These are phyloP conservation scores for Kryphioiulus occultus DNA, from an alignment of 2,888 invertebrate species.

Conservation along the genomic window DNA sequence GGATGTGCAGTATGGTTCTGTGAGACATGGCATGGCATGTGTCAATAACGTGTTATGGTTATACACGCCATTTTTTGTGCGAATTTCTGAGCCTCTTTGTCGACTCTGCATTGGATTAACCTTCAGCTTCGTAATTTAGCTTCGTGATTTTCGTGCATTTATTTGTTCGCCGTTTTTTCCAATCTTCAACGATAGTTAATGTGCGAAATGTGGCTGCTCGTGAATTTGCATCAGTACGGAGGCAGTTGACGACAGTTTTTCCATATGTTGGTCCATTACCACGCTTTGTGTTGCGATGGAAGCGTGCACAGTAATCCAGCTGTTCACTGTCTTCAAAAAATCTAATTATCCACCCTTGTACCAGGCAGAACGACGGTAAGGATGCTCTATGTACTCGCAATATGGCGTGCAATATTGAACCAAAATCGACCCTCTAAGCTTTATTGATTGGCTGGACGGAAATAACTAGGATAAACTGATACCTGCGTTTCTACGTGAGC, in stretches of 20 bases:
- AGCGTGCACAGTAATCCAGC: conserved; percentile 43
- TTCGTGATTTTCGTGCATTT: background rate
- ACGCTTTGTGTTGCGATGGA: conserved; percentile 2
- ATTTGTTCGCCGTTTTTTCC: background rate
- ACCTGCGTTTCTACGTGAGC: background rate
- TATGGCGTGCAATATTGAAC: background rate
- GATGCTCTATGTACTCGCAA: background rate
- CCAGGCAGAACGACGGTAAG: conserved; percentile 49
- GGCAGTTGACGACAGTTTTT: background rate
- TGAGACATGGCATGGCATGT: background rate
- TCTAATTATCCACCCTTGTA: conserved; percentile 50
- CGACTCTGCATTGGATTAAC: background rate
- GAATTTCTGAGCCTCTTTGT: background rate
- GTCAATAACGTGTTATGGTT: background rate
- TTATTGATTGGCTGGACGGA: background rate
- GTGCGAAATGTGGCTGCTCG: background rate
- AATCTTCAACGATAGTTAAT: background rate
- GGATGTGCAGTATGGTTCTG: background rate
- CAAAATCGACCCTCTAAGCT: background rate
- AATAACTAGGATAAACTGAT: background rate
- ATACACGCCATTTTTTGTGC: background rate
- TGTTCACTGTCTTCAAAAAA: conserved; percentile 45
- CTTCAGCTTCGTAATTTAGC: background rate
- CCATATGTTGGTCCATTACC: conserved; percentile 15
- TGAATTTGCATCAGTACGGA: background rate